A percentile compares a stretch with the other conserved stretches of the same genome.
phyloP scores from a whole-genome alignment of 2,888 invertebrate genomes.

The Caprella mutica region DNA sequence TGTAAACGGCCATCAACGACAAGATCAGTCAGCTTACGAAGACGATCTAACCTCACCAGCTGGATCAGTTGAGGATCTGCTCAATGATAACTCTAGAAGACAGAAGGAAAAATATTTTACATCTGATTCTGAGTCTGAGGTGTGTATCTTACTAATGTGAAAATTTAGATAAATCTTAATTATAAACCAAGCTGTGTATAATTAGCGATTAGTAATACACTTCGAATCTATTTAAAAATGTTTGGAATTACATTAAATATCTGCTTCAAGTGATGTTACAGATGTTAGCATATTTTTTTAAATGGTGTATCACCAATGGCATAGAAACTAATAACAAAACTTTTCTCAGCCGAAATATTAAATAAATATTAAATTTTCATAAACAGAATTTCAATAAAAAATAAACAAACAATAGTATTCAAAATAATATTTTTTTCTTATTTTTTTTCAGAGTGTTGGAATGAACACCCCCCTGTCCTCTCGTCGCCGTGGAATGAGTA shows the following conservation, averaged over 20 bases:
- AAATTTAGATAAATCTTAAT: neutral
- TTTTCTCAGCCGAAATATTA: too few species aligned
- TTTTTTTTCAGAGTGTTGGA: constrained; percentile 1
- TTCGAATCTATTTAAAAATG: too few species aligned
- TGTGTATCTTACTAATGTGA: neutral
- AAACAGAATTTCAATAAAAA: neutral
- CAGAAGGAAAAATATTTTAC: constrained; percentile 18
- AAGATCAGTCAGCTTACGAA: constrained; percentile 11
- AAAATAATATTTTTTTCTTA: neutral
- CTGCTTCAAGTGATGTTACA: too few species aligned
- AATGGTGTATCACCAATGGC: too few species aligned
- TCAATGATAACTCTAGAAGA: constrained; percentile 8
- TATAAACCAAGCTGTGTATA: too few species aligned
- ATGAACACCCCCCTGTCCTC: constrained; percentile 14
- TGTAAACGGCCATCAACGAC: constrained; percentile 12
- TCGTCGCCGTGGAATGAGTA: constrained; percentile 11
- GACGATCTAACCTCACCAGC: constrained; percentile 8
- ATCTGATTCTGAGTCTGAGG: constrained; percentile 31
- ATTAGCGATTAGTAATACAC: too few species aligned
- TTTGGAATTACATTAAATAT: too few species aligned
- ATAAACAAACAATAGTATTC: neutral
- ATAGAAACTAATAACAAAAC: too few species aligned
- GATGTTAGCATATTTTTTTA: too few species aligned
- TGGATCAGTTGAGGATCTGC: constrained; percentile 7
- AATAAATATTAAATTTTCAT: too few species aligned